These are phyloP conservation scores for Hetaerina americana DNA, from an alignment of 1,140 invertebrate genomes.

Conservation along the genomic window DNA sequence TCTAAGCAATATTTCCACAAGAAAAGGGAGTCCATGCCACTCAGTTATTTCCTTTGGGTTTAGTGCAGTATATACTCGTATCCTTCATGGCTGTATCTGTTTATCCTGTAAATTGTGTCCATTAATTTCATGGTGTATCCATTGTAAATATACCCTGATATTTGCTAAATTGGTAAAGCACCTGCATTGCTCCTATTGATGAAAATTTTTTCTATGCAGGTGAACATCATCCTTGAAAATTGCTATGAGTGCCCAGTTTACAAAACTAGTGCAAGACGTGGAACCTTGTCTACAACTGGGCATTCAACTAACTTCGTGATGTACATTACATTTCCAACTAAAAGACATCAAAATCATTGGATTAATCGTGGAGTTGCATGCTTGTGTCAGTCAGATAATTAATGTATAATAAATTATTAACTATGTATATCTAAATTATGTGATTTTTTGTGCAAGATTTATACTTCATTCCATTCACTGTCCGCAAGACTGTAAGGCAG, in stretches of 20 bases:
- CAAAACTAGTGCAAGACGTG: slow-evolving; percentile 69
- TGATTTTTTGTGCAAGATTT: too few species aligned
- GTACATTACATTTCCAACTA: slow-evolving; percentile 52
- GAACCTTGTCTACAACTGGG: slow-evolving; percentile 66
- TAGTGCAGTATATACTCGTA: too few species aligned
- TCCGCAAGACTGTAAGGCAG: too few species aligned
- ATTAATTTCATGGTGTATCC: too few species aligned
- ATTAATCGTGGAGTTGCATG: slow-evolving; percentile 72
- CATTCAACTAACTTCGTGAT: slow-evolving; percentile 86
- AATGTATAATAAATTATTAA: slow-evolving; percentile 19
- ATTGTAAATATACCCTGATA: too few species aligned
- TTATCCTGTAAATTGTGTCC: too few species aligned
- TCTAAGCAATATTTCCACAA: too few species aligned
- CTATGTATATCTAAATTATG: background rate
- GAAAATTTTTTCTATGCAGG: slow-evolving; percentile 12
- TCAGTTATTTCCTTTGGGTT: too few species aligned
- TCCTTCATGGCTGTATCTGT: too few species aligned
- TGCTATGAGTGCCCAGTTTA: slow-evolving; percentile 74
- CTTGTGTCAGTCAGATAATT: slow-evolving; percentile 62
- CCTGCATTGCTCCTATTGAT: background rate
- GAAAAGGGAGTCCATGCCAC: too few species aligned
- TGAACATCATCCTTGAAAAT: slow-evolving; percentile 32
- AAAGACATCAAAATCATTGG: slow-evolving; percentile 61
- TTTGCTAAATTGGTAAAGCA: background rate
- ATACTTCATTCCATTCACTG: too few species aligned